phyloP scores from a whole-genome alignment of 1,140 invertebrate genomes.

The Drosophila repleta region DNA sequence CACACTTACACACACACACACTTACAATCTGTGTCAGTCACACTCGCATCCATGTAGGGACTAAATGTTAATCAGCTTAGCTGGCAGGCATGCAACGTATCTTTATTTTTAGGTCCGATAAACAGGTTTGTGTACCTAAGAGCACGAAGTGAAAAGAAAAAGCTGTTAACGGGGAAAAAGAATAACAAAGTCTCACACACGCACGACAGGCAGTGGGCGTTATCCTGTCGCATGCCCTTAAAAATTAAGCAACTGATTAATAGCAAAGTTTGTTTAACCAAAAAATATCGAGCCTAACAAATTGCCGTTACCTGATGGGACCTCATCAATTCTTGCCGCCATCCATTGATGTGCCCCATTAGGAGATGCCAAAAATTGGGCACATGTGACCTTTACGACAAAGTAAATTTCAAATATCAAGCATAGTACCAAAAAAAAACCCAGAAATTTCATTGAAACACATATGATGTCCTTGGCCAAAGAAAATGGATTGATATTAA shows the following conservation, averaged over 20 bases:
- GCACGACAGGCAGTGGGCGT: conserved; percentile 11
- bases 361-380: neutral
- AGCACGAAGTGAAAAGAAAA: conserved; percentile 29
- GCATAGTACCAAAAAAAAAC: too few species aligned
- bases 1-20: conserved; percentile 33
- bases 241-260: conserved; percentile 77
- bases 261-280: conserved; percentile 68
- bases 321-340: conserved; percentile 52
- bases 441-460: too few species aligned
- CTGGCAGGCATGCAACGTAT: conserved; percentile 11
- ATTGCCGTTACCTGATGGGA: conserved; percentile 53
- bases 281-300: conserved; percentile 72
- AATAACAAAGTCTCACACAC: conserved; percentile 5
- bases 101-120: conserved; percentile 40
- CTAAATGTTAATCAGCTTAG: conserved; percentile 77
- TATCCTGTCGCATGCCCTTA: conserved; percentile 58
- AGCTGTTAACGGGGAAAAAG: conserved; percentile 2
- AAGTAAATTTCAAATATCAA: neutral
- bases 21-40: neutral
- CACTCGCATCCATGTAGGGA: conserved; percentile 1
- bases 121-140: conserved; percentile 31
- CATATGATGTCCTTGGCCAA: too few species aligned
- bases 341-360: neutral
- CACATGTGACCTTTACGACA: neutral
- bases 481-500: too few species aligned